Evolutionary conservation across 2,113 vertebrate genomes (phyloP), one percentile per base, ranked within the genome.

Genomic region (Pteronura brasiliensis): DNA sequence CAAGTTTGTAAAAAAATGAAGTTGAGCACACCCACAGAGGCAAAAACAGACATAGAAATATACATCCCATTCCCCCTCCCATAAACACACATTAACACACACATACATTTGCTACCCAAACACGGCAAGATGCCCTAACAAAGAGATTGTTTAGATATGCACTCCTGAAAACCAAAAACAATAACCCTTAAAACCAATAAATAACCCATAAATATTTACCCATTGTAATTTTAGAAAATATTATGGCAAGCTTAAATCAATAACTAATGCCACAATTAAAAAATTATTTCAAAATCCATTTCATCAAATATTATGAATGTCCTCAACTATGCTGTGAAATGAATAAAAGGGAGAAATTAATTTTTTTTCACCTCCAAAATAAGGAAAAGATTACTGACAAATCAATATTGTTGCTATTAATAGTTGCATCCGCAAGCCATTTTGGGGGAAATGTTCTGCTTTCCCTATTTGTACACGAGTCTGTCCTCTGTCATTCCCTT

Each of bases 401-500:
- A 99, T 98, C 98, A 98, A 98, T 81, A 7, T 97, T 94, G 86
- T 95, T 97, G 93, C 98, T 98, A 98, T 98, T 98, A 98, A 98
- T 96, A 98, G 97, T 97, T 98, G 92, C 97, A 97, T 98, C 98
- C 98, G 86, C 97, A 96, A 98, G 97, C 98, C 96, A 95, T 98
- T 99, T 99, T 95, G 74, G 94, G 94, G 95, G n/a, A 57, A 96
- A 98, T 18, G 57, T 96, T 98, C 95, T 77, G 96, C 96, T 98
- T 98, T 98, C 98, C 98, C 98, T 98, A 96, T 99, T 98, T 99
- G 98, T 99, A 98, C 95, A 94, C 81, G 97, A 98, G 98, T 98
- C 98, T 98, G 98, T 98, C 98, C 98, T 98, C 98, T 98, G 98
- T 99, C 98, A 98, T 98, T 98, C 98, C 97, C 98, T 98, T 99